Base-by-base conservation (phyloP, 2,888 invertebrate genomes). In the Hetaerina titia region DNA sequence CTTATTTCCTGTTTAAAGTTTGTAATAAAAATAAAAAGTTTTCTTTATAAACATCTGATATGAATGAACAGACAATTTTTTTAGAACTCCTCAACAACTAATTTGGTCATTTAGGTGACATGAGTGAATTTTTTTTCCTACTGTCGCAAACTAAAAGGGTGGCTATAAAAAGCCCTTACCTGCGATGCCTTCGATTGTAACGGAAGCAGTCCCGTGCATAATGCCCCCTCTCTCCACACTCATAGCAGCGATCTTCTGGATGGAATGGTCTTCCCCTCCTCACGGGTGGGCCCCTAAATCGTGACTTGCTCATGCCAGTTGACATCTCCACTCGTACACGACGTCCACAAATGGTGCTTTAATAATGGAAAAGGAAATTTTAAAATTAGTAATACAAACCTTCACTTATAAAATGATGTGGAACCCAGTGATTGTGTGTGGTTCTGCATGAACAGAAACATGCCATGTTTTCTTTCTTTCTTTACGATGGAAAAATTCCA, bases 151-250 rank as follows among this genome's bases (percentile, higher is more conserved):
- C 63, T 74, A 17, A 81, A 81, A 31, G 25, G 81, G 31, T 81
- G 81, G 81, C 15, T 13, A 31, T 31, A 4, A 31, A 95, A 96
- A 95, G 95, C 96, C 96, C 95, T 95, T 97, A 96, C 56, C 96
- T 95, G 95, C 97, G 97, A 95, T 97, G 97, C 95, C 97, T 96
- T 95, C 97, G 97, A 69, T 95, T 95, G 96, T 98, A 98, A 95
- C 98, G 97, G 95, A 98, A 98, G 97, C 99, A 99, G 96, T 99
- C 99, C 96, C 99, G 97, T 94, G 99, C 99, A 96, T 99, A 99
- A 96, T 99, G 99, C 15, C 99, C 99, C 95, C 99, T 97, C 96
- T 99, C 99, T 74, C 99, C 99, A 97, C 99, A 99, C 96, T 99
- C 99, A 96, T 99, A 99, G 97, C 99, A 99, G 95, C 98, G 98